phyloP scores from a whole-genome alignment of 2,888 invertebrate species.

The Pristionchus arcanus region DNA sequence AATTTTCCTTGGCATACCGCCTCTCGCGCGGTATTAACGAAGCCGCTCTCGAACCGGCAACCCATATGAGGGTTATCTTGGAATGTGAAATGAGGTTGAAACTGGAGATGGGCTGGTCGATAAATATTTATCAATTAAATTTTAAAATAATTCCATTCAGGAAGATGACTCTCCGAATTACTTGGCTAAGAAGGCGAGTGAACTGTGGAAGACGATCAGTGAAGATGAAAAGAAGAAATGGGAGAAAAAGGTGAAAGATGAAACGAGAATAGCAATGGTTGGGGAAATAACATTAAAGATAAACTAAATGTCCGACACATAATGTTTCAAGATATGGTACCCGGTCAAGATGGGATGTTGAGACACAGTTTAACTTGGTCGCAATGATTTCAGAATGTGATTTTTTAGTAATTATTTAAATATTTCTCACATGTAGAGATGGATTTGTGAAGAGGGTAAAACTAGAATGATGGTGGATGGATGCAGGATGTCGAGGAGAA shows the following conservation, averaged over 20 bases:
- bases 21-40: too few species aligned
- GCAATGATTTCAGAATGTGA: background rate
- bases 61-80: too few species aligned
- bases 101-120: background rate
- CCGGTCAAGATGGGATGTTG: too few species aligned
- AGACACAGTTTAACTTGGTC: too few species aligned
- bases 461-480: constrained; percentile 8
- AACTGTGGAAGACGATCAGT: constrained; percentile 91
- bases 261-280: background rate
- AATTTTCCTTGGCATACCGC: too few species aligned
- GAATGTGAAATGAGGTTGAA: background rate
- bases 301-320: background rate
- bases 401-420: too few species aligned
- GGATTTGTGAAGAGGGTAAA: background rate
- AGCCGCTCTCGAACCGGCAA: too few species aligned
- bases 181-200: constrained; percentile 95
- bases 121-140: background rate
- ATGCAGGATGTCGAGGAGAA: constrained; percentile 89
- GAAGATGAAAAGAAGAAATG: constrained; percentile 64
- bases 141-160: background rate
- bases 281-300: background rate
- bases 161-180: constrained; percentile 93
- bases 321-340: too few species aligned
- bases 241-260: constrained; percentile 1
- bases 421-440: background rate